These are phyloP conservation scores for Corydoras sp. DNA, from an alignment of 2,113 vertebrate species.

Conservation along the genomic window DNA sequence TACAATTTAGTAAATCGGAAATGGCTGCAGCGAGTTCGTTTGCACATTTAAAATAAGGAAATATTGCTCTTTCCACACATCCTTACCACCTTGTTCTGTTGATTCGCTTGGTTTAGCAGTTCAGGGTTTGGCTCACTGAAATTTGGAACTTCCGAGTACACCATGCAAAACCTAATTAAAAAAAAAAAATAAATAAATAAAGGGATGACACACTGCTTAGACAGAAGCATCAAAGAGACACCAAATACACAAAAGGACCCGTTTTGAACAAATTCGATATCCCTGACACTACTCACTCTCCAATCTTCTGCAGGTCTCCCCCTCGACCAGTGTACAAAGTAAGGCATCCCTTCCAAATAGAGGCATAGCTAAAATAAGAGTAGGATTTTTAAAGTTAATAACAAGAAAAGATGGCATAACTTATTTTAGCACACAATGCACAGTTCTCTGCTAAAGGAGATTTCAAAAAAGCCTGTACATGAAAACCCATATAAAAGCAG, in stretches of 20 bases:
- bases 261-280: too few relatives aligned
- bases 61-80: not conserved
- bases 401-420: too few relatives aligned
- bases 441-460: too few relatives aligned
- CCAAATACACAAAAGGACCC: too few relatives aligned
- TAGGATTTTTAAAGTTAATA: too few relatives aligned
- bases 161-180: constrained; percentile 91
- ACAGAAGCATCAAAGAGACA: not conserved
- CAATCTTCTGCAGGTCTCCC: constrained; percentile 96
- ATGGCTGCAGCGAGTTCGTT: too few relatives aligned
- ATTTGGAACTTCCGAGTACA: constrained; percentile 97
- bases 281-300: constrained; percentile 81
- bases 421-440: not conserved
- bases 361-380: constrained; percentile 76
- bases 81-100: constrained; percentile 83
- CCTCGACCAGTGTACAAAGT: constrained; percentile 95
- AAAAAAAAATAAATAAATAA: not conserved
- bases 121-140: constrained; percentile 95
- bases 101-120: constrained; percentile 69
- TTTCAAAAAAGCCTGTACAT: too few relatives aligned
- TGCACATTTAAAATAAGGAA: too few relatives aligned
- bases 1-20: too few relatives aligned
- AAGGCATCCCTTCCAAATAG: constrained; percentile 96
- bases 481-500: too few relatives aligned
- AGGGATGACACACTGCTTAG: not conserved